Evolutionary conservation across 2,113 vertebrate species (phyloP), one percentile per base, ranked within the genome.

Genomic region (Saccopteryx leptura): DNA sequence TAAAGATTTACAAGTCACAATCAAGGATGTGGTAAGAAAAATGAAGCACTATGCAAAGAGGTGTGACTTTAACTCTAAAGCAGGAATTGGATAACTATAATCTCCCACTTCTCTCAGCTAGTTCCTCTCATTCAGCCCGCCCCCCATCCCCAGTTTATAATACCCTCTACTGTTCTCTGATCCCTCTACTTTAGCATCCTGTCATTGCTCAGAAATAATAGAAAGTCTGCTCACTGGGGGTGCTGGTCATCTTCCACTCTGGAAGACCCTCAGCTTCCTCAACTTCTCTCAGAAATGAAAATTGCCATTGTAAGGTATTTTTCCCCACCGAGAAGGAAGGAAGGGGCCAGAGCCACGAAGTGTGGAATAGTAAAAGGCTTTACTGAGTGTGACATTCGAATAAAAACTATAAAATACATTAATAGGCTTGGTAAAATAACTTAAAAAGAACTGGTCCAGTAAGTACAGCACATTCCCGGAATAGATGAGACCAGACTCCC

Each of bases 1-100:
- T 95, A 60, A 96, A 97, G 95, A 91, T 82, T 87, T 97, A 93
- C 48, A 96, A 97, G 96, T 89, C 54, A n/a, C 33, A 91, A 68
- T 95, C 74, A 93, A 91, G 91, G 89, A 89, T 84, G 91, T 91
- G 86, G 89, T 88, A 86, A 96, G 93, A 95, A 97, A 97, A 94
- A 76, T n/a, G 69, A 98, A 89, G 85, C 58, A 61, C 39, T 68
- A 8, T 12, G 28, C 88, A 95, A 48, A 54, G 31, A 75, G 79
- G 75, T 95, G 93, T 95, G 3, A 6, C 82, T 78, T 96, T 69
- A 93, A 87, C 54, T 71, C 88, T 91, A 50, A 79, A 82, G 93
- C 81, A 31, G 54, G 61, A 95, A 68, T 71, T 65, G 23, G 39
- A 86, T 72, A 72, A 83, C 74, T 33, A 1, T 71, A 68, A 87